A percentile compares a stretch with the other conserved stretches of the same genome.
Conservation (phyloP, 2,888 invertebrate species). For the Drosophila mayaguana region DNA sequence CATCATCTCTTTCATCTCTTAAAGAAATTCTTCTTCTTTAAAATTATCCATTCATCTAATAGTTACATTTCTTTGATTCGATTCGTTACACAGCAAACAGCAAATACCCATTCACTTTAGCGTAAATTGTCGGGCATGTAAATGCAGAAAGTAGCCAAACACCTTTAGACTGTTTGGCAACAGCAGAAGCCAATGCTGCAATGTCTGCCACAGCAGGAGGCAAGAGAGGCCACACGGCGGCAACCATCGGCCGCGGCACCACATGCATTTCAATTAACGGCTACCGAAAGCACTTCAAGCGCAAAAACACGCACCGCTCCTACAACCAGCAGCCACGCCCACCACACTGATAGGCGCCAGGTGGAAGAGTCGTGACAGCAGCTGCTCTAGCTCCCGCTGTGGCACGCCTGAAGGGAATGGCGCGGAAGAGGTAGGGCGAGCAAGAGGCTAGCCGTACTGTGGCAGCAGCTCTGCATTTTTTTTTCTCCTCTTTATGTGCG, state of each 20-base stretch:
- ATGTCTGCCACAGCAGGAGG: conserved; percentile 25
- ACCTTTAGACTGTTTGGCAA: conserved; percentile 45
- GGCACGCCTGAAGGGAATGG: background rate
- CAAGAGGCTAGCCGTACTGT: conserved; percentile 13
- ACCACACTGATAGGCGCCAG: conserved; percentile 31
- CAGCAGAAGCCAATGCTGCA: conserved; percentile 33
- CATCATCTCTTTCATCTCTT: too few species aligned
- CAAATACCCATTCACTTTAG: background rate
- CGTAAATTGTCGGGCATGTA: conserved; percentile 14
- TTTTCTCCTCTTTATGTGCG: conserved; percentile 10
- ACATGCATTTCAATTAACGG: conserved; percentile 80
- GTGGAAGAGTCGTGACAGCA: conserved; percentile 26
- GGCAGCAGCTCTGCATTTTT: conserved; percentile 8
- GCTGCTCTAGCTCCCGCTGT: conserved; percentile 1
- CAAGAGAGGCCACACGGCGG: conserved; percentile 7
- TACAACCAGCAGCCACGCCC: conserved; percentile 39
- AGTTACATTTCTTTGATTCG: background rate
- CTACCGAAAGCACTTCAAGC: conserved; percentile 73
- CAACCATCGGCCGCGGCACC: conserved; percentile 48
- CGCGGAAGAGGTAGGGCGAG: background rate
- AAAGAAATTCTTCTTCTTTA: too few species aligned
- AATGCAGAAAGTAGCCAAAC: conserved; percentile 36
- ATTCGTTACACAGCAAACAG: background rate
- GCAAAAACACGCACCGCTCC: conserved; percentile 72
- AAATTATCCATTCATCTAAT: background rate